These are phyloP conservation scores for Diorhabda carinulata DNA, from an alignment of 1,140 invertebrate genomes.

Conservation along the genomic window DNA sequence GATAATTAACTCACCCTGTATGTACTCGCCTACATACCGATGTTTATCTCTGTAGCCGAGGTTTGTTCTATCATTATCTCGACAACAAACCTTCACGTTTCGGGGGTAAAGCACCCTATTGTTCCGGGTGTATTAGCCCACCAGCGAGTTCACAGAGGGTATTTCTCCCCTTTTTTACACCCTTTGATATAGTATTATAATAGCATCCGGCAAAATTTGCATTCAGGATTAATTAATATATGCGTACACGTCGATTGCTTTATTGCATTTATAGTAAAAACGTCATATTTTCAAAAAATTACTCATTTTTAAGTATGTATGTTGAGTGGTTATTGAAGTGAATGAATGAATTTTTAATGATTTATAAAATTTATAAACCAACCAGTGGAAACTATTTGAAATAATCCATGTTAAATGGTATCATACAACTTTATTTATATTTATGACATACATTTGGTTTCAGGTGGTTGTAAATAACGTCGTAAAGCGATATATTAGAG, in stretches of 20 bases:
- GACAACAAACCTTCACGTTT: conserved; percentile 35
- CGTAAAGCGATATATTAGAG: no score
- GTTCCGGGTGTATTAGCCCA: conserved; percentile 39
- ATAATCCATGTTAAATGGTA: no score
- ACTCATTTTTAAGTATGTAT: no score
- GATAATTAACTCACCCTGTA: neutral
- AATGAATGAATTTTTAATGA: no score
- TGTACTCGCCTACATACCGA: conserved; percentile 4
- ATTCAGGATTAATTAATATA: conserved; percentile 41
- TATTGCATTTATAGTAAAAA: no score
- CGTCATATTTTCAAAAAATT: no score
- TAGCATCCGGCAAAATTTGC: conserved; percentile 38
- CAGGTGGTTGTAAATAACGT: no score
- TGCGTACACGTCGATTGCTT: conserved; percentile 16
- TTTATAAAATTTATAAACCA: no score
- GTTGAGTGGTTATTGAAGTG: no score
- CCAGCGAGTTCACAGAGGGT: conserved; percentile 43
- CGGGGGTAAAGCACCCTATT: conserved; percentile 34
- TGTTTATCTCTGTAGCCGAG: conserved; percentile 4
- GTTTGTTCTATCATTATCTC: conserved; percentile 7
- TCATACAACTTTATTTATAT: no score
- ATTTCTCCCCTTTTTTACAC: conserved; percentile 32
- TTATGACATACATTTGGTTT: no score
- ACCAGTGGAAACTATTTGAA: no score
- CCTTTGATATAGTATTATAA: conserved; percentile 35